phyloP scores from a whole-genome alignment of 1,140 invertebrate genomes.

The Philotrypesis tridentata region DNA sequence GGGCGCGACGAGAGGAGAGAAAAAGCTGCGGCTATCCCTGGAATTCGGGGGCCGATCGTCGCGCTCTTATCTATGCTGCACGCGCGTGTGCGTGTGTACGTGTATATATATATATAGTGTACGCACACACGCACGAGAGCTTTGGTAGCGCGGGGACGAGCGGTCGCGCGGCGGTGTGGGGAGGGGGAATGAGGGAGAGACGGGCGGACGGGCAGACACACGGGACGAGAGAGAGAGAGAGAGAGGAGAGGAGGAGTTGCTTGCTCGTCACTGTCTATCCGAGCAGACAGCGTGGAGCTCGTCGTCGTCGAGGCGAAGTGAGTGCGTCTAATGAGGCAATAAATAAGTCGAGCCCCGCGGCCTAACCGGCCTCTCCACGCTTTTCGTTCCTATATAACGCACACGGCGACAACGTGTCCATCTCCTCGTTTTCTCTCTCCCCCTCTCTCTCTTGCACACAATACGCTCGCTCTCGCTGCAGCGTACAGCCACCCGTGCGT shows the following conservation, averaged over 20 bases:
- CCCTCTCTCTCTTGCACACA: no score
- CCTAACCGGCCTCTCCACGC: conserved; percentile 71
- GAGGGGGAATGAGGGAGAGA: not conserved
- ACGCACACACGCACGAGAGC: no score
- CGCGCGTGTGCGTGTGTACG: no score
- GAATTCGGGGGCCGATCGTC: conserved; percentile 66
- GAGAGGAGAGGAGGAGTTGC: conserved; percentile 20
- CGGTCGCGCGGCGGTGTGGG: not conserved
- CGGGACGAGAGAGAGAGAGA: conserved; percentile 44
- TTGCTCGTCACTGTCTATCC: conserved; percentile 73
- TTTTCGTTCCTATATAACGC: conserved; percentile 62
- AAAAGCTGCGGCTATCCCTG: conserved; percentile 64
- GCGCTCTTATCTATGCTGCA: no score
- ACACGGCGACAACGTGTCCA: conserved; percentile 65
- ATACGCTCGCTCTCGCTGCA: conserved; percentile 37
- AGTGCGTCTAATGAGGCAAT: conserved; percentile 75
- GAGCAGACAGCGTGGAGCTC: conserved; percentile 73
- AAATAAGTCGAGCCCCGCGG: conserved; percentile 71
- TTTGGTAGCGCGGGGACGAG: no score
- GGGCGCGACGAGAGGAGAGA: conserved; percentile 22
- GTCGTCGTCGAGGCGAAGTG: conserved; percentile 60
- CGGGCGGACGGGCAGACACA: conserved; percentile 16
- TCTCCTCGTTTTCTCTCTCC: conserved; percentile 49
- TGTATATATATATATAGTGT: no score
- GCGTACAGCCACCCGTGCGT: no score